Evolutionary conservation across 2,113 vertebrate genomes (phyloP), one percentile per base, ranked within the genome.

Genomic region (Orycteropus afer): DNA sequence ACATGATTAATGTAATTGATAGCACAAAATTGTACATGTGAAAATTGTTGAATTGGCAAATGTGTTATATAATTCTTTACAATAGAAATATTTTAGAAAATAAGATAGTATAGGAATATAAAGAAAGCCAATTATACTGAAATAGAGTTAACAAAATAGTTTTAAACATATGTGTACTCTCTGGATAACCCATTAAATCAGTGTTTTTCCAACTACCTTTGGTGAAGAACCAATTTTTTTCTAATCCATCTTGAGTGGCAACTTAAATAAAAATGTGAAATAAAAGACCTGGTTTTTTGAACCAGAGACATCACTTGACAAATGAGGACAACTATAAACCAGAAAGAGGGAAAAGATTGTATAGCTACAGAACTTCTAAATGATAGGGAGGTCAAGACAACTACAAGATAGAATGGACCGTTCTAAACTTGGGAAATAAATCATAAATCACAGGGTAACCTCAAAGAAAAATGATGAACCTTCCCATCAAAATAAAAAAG

Each of bases 261-360:
- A 55, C 53, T 78, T 86, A 82, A n/a, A 82, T 69, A 74, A 82
- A 84, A 89, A 59, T 32, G 25, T 63, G 20, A 87, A 89, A 71
- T 69, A 77, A 92, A 93, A 89, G 10, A 55, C 7, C 55, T 22
- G 20, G 5, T n/a, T n/a, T n/a, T n/a, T n/a, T n/a, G n/a, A n/a
- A n/a, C n/a, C n/a, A n/a, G n/a, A n/a, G n/a, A n/a, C n/a, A n/a
- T n/a, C n/a, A n/a, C n/a, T n/a, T n/a, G n/a, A n/a, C n/a, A n/a
- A n/a, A n/a, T n/a, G n/a, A n/a, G n/a, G n/a, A n/a, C n/a, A n/a
- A n/a, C n/a, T n/a, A n/a, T n/a, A n/a, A n/a, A n/a, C n/a, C n/a
- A n/a, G n/a, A n/a, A n/a, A n/a, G n/a, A n/a, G n/a, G n/a, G n/a
- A n/a, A n/a, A n/a, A n/a, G n/a, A n/a, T n/a, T n/a, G n/a, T n/a